phyloP scores from a whole-genome alignment of 2,113 vertebrate species.

The Dromiciops gliroides region DNA sequence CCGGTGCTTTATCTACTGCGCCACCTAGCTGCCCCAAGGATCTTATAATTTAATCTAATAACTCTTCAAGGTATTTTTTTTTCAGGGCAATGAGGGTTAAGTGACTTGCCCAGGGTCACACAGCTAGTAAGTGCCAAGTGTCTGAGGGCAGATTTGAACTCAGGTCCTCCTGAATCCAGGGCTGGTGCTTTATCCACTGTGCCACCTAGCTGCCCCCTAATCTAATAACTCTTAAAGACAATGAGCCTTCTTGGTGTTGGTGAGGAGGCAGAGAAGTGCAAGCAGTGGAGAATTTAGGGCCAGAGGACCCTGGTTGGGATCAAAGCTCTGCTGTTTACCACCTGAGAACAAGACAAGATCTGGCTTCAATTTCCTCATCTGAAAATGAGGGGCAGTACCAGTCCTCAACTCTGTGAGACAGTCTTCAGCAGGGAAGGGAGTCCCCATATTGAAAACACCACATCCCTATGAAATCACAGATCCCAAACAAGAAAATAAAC shows the following conservation, averaged over 20 bases:
- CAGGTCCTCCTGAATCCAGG: too few relatives aligned
- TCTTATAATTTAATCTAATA: too few relatives aligned
- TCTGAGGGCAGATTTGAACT: too few relatives aligned
- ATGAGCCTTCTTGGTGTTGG: accelerated
- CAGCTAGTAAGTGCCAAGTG: too few relatives aligned
- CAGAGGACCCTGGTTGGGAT: background rate
- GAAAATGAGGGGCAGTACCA: background rate
- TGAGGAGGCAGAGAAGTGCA: background rate
- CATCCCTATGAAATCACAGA: background rate
- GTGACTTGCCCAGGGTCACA: too few relatives aligned
- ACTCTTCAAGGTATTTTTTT: too few relatives aligned
- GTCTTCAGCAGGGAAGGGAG: background rate
- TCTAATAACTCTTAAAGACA: background rate
- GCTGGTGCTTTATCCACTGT: too few relatives aligned
- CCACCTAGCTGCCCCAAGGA: too few relatives aligned
- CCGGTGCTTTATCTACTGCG: too few relatives aligned
- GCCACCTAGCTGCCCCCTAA: too few relatives aligned
- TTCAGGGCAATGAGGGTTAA: too few relatives aligned
- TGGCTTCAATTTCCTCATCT: background rate
- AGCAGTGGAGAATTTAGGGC: background rate
- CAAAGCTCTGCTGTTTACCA: background rate
- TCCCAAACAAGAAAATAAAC: background rate
- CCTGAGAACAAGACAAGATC: background rate
- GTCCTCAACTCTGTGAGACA: too few relatives aligned
- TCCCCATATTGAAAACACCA: background rate